Evolutionary conservation across 2,797 vertebrate species (phyloP).

Genomic region (Etheostoma nigrum): DNA sequence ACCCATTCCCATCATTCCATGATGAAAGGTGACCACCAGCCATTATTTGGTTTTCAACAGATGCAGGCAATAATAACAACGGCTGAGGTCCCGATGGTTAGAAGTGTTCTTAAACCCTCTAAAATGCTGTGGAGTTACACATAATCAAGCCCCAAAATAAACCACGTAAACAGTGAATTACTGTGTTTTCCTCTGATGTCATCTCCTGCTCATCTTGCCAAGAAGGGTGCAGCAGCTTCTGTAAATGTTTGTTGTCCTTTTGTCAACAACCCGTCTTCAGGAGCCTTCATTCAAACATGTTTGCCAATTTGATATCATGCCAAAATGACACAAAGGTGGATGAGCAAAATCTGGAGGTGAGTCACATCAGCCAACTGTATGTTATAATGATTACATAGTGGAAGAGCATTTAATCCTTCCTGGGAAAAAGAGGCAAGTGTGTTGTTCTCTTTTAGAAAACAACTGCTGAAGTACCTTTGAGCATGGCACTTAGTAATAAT

Average conservation of each 20-base stretch:
- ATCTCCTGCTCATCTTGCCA: constrained; percentile 67
- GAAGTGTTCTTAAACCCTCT: constrained; percentile 72
- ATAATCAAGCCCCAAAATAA: constrained; percentile 77
- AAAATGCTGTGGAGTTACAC: constrained; percentile 69
- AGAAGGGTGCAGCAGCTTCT: constrained; percentile 75
- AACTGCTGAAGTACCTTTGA: constrained; percentile 19
- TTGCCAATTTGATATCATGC: constrained; percentile 60
- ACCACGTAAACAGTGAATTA: constrained; percentile 76
- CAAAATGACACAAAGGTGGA: constrained; percentile 47
- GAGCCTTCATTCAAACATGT: constrained; percentile 51
- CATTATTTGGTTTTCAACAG: constrained; percentile 83
- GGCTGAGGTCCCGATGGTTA: constrained; percentile 58
- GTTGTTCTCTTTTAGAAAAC: not conserved
- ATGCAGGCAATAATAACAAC: constrained; percentile 83
- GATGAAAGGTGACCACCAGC: constrained; percentile 85
- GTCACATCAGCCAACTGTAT: constrained; percentile 31
- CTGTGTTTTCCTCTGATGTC: constrained; percentile 73
- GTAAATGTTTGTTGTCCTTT: constrained; percentile 83
- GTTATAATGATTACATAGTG: constrained; percentile 2
- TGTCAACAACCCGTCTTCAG: constrained; percentile 70
- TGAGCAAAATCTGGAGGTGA: constrained; percentile 44
- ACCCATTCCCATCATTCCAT: constrained; percentile 78
- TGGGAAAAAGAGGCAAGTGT: not conserved
- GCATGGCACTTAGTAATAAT: constrained; percentile 6
- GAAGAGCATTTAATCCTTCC: not conserved